phyloP scores from a whole-genome alignment of 2,797 vertebrate genomes.

The Tympanoctomys barrerae region DNA sequence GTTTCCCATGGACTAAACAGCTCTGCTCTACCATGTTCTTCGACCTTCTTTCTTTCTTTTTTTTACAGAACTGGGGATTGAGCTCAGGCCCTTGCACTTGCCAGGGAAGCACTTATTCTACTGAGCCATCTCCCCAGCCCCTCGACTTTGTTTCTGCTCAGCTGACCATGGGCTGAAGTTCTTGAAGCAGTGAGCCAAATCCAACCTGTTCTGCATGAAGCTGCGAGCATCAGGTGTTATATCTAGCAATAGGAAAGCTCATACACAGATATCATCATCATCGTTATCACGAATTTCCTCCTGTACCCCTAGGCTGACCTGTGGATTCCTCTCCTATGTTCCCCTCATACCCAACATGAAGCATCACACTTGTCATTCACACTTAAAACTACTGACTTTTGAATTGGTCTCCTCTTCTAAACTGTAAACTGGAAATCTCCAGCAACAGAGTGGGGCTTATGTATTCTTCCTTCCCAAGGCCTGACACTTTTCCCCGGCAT shows the following conservation, averaged over 20 bases:
- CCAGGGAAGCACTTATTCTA: no score
- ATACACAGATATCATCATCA: background rate
- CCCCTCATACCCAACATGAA: background rate
- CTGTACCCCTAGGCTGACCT: background rate
- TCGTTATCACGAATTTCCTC: background rate
- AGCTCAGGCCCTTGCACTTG: no score
- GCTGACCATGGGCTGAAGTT: background rate
- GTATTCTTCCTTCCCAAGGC: background rate
- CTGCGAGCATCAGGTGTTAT: background rate
- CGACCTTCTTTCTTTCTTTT: no score
- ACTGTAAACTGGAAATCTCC: conserved; percentile 10
- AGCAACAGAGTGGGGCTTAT: background rate
- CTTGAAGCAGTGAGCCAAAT: background rate
- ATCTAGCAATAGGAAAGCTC: background rate
- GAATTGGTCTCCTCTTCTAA: background rate
- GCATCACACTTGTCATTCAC: conserved; percentile 34
- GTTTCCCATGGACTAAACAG: background rate
- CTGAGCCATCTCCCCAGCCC: no score
- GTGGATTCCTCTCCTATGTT: background rate
- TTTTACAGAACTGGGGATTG: no score
- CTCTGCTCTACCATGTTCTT: background rate
- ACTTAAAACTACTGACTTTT: background rate
- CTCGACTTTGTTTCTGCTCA: background rate
- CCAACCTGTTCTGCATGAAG: background rate
- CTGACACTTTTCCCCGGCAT: background rate